Evolutionary conservation across 2,113 vertebrate species (phyloP).

Genomic region (Strigops habroptila): DNA sequence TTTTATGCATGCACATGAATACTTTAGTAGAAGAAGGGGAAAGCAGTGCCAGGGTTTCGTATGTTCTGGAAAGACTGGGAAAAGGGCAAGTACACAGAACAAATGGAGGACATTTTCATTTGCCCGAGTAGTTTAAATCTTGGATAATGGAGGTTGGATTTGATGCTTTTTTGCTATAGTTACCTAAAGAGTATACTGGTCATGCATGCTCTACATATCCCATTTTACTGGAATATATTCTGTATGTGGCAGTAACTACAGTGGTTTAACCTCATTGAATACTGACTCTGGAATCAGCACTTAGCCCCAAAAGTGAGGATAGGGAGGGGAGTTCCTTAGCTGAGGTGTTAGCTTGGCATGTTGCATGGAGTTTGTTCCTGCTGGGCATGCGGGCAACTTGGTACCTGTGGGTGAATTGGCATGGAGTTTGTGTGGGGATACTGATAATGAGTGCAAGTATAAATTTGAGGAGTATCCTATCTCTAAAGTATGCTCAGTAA

Average conservation of each 20-base stretch:
- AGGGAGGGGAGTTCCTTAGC: background rate
- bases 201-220: background rate
- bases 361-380: accelerated
- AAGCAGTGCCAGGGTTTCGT: background rate
- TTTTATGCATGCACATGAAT: background rate
- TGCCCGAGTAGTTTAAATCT: background rate
- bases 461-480: background rate
- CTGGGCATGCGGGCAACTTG: background rate
- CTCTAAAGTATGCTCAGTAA: background rate
- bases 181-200: background rate
- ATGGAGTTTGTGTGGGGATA: background rate
- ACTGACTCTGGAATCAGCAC: background rate
- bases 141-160: background rate
- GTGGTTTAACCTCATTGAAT: background rate
- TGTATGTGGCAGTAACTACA: background rate
- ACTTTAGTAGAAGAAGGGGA: background rate
- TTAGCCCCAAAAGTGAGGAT: background rate
- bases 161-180: background rate
- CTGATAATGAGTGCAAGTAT: background rate
- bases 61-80: background rate
- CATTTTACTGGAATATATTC: background rate
- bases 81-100: background rate
- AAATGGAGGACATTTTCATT: background rate
- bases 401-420: background rate
- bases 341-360: background rate